Conservation (phyloP, 2,797 vertebrate genomes). For the Hyperoplus lanceolatus region DNA sequence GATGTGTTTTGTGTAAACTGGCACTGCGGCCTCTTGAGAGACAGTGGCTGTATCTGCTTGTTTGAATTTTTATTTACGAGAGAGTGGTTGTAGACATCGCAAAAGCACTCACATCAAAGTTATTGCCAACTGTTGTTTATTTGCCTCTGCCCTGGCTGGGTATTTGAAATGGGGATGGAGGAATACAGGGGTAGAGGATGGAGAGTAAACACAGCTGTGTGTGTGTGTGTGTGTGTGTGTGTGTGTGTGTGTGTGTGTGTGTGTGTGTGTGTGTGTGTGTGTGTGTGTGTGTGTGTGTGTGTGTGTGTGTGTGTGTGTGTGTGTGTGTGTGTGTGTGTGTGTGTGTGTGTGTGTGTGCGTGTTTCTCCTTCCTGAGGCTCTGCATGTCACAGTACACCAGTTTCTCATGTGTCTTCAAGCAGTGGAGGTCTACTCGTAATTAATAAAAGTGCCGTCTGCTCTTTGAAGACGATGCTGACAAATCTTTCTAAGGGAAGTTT, state of each 20-base stretch:
- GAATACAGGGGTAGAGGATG: constrained; percentile 52
- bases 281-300: constrained; percentile 58
- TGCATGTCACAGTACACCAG: constrained; percentile 22
- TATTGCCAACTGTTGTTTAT: constrained; percentile 68
- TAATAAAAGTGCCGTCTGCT: constrained; percentile 28
- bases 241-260: constrained; percentile 52
- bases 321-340: constrained; percentile 54
- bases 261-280: constrained; percentile 54
- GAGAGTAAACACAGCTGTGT: constrained; percentile 80
- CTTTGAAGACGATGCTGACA: constrained; percentile 16
- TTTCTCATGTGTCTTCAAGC: constrained; percentile 39
- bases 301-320: constrained; percentile 54
- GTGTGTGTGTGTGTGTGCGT: constrained; percentile 44
- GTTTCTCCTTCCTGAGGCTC: constrained; percentile 46
- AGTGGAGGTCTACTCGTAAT: constrained; percentile 12
- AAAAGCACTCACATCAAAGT: constrained; percentile 32
- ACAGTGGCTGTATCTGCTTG: neutral
- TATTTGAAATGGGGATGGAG: constrained; percentile 61
- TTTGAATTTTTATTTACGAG: neutral
- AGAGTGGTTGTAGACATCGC: constrained; percentile 6
- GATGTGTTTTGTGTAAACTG: neutral
- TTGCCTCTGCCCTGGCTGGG: constrained; percentile 67
- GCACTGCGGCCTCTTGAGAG: neutral
- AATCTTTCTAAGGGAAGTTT: constrained; percentile 24
- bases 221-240: constrained; percentile 41